These are phyloP conservation scores for Xenopus borealis DNA, from an alignment of 2,113 vertebrate species.

Conservation along the genomic window DNA sequence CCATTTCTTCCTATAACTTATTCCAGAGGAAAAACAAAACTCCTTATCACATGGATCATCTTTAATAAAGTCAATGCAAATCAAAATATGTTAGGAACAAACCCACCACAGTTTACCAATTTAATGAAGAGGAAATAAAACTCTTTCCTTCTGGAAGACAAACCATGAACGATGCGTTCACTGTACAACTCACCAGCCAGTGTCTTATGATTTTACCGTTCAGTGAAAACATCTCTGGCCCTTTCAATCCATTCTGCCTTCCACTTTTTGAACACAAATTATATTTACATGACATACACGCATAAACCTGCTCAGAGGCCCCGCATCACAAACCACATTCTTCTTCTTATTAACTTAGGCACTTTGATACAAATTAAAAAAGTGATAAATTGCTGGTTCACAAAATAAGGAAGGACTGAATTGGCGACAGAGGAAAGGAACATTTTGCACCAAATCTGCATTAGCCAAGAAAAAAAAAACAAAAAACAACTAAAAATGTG, in stretches of 20 bases:
- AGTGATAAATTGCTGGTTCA: slow-evolving; percentile 8
- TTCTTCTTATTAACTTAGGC: slow-evolving; percentile 24
- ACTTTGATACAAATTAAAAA: slow-evolving; percentile 36
- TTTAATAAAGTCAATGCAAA: slow-evolving; percentile 21
- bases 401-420: not conserved
- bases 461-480: not conserved
- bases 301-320: not conserved
- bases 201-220: not conserved
- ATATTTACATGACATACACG: not conserved
- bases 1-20: too few relatives aligned
- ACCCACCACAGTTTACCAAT: not conserved
- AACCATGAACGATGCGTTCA: slow-evolving; percentile 1
- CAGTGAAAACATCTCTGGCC: not conserved
- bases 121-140: slow-evolving; percentile 13
- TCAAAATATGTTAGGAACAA: slow-evolving; percentile 15
- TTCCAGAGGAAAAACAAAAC: not conserved
- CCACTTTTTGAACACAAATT: not conserved
- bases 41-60: slow-evolving; percentile 9
- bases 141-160: slow-evolving; percentile 10
- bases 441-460: not conserved
- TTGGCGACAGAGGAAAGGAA: not conserved
- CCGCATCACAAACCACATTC: slow-evolving; percentile 3
- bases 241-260: not conserved
- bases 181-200: slow-evolving; percentile 2
- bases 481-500: slow-evolving; percentile 11